Percentiles rank a stretch among this genome's conserved stretches.
phyloP scores from a whole-genome alignment of 2,888 invertebrate genomes.

The Drosophila gaucha region DNA sequence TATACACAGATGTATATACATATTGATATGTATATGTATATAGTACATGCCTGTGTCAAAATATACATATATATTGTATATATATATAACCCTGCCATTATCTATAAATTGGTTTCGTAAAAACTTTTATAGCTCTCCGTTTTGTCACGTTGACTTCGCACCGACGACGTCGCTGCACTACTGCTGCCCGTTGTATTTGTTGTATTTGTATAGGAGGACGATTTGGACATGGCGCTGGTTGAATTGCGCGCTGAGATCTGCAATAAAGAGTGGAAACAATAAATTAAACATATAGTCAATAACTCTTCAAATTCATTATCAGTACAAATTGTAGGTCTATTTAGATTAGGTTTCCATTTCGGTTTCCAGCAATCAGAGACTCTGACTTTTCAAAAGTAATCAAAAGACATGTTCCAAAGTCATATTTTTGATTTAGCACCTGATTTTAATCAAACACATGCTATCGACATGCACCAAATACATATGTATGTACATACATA shows the following conservation, averaged over 20 bases:
- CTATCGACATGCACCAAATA: conserved; percentile 29
- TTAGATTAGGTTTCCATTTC: conserved; percentile 25
- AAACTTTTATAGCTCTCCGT: conserved; percentile 81
- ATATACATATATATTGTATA: too few species aligned
- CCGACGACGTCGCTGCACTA: conserved; percentile 38
- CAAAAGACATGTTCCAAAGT: conserved; percentile 42
- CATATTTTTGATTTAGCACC: conserved; percentile 51
- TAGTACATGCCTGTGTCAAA: conserved; percentile 21
- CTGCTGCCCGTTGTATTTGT: conserved; percentile 16
- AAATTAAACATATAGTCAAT: neutral
- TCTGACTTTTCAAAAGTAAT: conserved; percentile 36
- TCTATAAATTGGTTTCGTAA: conserved; percentile 84
- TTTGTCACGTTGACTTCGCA: conserved; percentile 78
- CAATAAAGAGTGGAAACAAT: conserved; percentile 29
- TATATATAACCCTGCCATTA: conserved; percentile 27
- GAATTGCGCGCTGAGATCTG: conserved; percentile 71
- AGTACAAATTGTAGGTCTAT: conserved; percentile 6
- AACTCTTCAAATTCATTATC: conserved; percentile 6
- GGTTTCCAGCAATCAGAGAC: conserved; percentile 38
- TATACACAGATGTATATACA: conserved; percentile 10
- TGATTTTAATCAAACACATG: conserved; percentile 57
- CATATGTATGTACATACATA: neutral
- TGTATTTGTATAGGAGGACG: conserved; percentile 33
- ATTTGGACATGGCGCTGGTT: conserved; percentile 41
- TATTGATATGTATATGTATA: conserved; percentile 24